These are phyloP conservation scores for Cettia cetti DNA, from an alignment of 2,113 vertebrate species.

Conservation along the genomic window DNA sequence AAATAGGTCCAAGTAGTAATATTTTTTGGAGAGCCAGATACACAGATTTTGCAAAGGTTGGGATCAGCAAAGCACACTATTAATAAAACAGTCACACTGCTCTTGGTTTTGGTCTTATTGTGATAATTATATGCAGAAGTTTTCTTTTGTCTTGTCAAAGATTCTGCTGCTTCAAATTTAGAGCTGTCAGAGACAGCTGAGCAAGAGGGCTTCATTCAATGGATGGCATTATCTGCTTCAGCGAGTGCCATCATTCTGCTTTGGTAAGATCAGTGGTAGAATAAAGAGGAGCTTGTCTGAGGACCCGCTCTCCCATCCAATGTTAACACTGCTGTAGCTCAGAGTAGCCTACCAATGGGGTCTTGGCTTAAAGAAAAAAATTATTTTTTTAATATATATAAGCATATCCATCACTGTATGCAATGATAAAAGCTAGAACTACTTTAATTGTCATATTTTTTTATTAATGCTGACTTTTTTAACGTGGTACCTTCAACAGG, in stretches of 20 bases:
- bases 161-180: not conserved
- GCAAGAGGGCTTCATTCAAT: not conserved
- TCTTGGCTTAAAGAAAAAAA: not conserved
- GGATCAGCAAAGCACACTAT: slow-evolving; percentile 9
- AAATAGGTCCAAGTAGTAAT: slow-evolving; percentile 41
- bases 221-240: not conserved
- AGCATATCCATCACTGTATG: not conserved
- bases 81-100: slow-evolving; percentile 13
- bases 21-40: slow-evolving; percentile 30
- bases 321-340: not conserved
- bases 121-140: slow-evolving; percentile 32
- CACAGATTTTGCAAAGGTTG: slow-evolving; percentile 21
- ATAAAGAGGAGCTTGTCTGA: not conserved
- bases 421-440: not conserved
- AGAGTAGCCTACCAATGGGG: not conserved
- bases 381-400: not conserved
- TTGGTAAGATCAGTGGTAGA: not conserved
- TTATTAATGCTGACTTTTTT: not conserved
- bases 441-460: not conserved
- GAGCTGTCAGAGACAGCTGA: not conserved
- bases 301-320: not conserved
- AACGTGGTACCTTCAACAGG: fast-evolving
- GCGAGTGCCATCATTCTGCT: not conserved
- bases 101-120: not conserved
- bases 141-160: not conserved